Evolutionary conservation across 2,113 vertebrate species (phyloP).

Genomic region (Pungitius pungitius): DNA sequence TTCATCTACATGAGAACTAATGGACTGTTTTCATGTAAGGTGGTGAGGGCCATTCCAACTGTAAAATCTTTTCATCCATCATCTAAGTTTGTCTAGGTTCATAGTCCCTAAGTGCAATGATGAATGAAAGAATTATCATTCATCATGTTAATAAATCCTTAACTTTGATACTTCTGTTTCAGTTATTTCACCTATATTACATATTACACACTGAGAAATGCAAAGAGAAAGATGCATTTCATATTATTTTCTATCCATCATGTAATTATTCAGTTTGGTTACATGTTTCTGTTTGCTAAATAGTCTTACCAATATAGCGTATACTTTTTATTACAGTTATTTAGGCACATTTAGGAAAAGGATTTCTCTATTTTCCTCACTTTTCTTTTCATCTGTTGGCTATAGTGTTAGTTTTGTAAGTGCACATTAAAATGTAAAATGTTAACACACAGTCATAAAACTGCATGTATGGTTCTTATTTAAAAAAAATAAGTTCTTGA

Average conservation of each 20-base stretch:
- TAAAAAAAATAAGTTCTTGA: constrained; percentile 48
- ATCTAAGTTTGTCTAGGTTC: background rate
- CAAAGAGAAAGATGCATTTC: background rate
- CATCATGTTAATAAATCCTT: background rate
- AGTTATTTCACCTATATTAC: background rate
- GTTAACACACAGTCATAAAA: constrained; percentile 69
- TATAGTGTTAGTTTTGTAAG: constrained; percentile 73
- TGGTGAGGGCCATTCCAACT: background rate
- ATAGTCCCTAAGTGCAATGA: background rate
- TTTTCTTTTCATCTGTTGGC: constrained; percentile 39
- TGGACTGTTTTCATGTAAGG: background rate
- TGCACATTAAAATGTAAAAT: constrained; percentile 64
- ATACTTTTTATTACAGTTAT: background rate
- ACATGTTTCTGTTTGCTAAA: background rate
- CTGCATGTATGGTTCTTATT: constrained; percentile 47
- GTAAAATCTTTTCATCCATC: background rate
- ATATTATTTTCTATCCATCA: background rate
- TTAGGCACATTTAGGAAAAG: background rate
- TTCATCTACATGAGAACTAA: constrained; percentile 9
- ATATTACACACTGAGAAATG: background rate
- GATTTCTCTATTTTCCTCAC: constrained; percentile 41
- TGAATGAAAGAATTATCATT: background rate
- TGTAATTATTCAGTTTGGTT: background rate
- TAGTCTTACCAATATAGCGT: background rate
- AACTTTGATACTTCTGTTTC: background rate